phyloP scores from a whole-genome alignment of 2,888 invertebrate species.

The Ophion ellenae region DNA sequence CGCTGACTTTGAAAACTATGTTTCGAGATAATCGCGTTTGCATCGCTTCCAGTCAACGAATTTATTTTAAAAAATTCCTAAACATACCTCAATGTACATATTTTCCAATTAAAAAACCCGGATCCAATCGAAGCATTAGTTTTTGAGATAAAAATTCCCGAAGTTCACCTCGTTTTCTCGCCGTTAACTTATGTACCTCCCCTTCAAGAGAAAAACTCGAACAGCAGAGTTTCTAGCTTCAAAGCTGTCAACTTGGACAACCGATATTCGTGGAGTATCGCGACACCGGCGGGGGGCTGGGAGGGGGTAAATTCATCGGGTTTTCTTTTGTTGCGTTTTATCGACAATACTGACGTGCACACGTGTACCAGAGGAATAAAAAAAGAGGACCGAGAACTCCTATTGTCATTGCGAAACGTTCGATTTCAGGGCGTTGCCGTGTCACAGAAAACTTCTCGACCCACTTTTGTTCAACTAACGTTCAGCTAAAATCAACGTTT shows the following conservation, averaged over 20 bases:
- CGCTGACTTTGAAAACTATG: too few species aligned
- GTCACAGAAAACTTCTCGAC: constrained; percentile 29
- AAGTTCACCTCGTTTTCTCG: too few species aligned
- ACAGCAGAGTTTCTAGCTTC: background rate
- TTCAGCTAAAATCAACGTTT: too few species aligned
- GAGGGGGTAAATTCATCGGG: background rate
- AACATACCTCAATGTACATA: too few species aligned
- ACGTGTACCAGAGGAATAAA: background rate
- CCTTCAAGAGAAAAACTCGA: background rate
- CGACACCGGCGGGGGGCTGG: background rate
- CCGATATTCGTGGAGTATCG: background rate
- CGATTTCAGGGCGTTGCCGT: constrained; percentile 32
- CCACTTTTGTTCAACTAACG: constrained; percentile 37
- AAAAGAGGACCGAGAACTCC: constrained; percentile 14
- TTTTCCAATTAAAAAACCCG: too few species aligned
- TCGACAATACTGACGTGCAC: constrained; percentile 13
- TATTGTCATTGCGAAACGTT: constrained; percentile 39
- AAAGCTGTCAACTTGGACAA: background rate
- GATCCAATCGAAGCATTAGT: too few species aligned
- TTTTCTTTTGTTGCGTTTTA: background rate
- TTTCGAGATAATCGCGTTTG: too few species aligned
- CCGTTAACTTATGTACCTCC: too few species aligned
- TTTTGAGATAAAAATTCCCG: too few species aligned
- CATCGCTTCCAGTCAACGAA: too few species aligned
- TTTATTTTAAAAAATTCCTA: too few species aligned